phyloP scores from a whole-genome alignment of 2,113 vertebrate genomes.

The Albula goreensis region DNA sequence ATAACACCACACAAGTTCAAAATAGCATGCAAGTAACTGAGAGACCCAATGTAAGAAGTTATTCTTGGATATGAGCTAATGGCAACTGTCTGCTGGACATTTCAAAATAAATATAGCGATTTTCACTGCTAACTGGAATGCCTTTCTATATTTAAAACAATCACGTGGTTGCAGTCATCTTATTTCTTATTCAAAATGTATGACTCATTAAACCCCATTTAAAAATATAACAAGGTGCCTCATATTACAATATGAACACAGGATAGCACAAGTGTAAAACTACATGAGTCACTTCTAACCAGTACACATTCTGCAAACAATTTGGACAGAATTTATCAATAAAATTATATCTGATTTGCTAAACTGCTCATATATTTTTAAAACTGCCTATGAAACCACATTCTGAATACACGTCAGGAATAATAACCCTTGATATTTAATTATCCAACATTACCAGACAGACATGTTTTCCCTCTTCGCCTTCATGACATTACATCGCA shows the following conservation, averaged over 20 bases:
- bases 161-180: neutral
- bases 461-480: neutral
- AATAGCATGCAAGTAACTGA: neutral
- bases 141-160: conserved; percentile 18
- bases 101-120: conserved; percentile 16
- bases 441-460: neutral
- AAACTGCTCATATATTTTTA: neutral
- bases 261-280: neutral
- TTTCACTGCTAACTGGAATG: conserved; percentile 11
- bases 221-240: neutral
- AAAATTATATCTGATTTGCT: neutral
- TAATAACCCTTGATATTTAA: neutral
- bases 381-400: neutral
- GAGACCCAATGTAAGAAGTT: neutral
- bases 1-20: neutral
- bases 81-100: neutral
- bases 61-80: neutral
- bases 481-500: no score
- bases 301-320: neutral
- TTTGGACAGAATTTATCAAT: neutral
- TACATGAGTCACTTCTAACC: neutral
- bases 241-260: neutral
- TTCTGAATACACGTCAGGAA: neutral
- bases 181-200: neutral
- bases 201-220: neutral